Conservation (phyloP, 2,888 invertebrate genomes). For the Biston stratarius region DNA sequence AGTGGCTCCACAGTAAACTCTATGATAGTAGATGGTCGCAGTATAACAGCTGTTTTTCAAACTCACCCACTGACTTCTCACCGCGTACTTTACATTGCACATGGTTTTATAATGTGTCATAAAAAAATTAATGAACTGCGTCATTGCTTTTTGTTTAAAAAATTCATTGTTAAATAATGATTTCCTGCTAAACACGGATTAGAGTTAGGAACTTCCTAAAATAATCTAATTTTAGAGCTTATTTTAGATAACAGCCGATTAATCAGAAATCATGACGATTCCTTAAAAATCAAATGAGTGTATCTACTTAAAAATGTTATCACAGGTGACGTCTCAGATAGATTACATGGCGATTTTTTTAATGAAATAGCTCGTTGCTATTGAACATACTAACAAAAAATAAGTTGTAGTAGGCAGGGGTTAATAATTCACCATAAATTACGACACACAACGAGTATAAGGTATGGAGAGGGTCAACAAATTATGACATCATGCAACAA, state of each 20-base stretch:
- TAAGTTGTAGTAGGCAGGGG: no score
- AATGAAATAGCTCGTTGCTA: not conserved
- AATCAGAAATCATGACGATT: not conserved
- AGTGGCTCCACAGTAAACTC: not conserved
- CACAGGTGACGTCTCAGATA: not conserved
- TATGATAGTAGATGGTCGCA: not conserved
- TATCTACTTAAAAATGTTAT: not conserved
- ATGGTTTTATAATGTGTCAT: not conserved
- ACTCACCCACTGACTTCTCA: not conserved
- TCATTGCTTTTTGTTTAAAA: not conserved
- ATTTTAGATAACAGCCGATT: not conserved
- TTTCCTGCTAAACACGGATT: constrained; percentile 8
- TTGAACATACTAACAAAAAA: not conserved
- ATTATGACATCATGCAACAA: no score
- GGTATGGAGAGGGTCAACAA: no score
- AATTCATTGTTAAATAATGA: constrained; percentile 3
- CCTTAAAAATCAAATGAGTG: not conserved
- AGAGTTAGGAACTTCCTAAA: constrained; percentile 1
- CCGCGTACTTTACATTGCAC: not conserved
- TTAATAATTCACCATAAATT: no score
- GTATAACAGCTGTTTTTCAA: not conserved
- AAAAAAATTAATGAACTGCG: not conserved
- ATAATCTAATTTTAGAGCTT: constrained; percentile 4
- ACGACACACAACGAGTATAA: no score
- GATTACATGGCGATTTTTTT: not conserved